Evolutionary conservation across 2,888 invertebrate genomes (phyloP).

Genomic region (Asteroscopus sphinx): DNA sequence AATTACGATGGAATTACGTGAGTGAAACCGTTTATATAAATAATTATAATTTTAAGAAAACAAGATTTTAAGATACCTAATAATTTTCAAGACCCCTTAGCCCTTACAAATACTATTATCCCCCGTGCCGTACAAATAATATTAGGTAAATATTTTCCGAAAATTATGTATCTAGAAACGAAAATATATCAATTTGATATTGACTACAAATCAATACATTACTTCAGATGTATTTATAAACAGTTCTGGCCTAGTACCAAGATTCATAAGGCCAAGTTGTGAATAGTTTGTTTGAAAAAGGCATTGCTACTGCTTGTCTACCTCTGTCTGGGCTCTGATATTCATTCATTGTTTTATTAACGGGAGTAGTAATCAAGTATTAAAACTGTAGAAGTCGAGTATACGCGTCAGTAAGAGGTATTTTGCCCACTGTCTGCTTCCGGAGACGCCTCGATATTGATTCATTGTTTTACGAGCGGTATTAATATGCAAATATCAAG

Average conservation of each 20-base stretch:
- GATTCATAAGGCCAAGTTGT: constrained; percentile 5
- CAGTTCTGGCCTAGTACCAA: constrained; percentile 35
- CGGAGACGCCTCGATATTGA: constrained; percentile 62
- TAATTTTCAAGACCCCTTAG: too few species aligned
- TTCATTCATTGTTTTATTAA: constrained; percentile 42
- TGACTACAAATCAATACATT: too few species aligned
- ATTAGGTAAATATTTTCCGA: too few species aligned
- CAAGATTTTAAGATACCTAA: too few species aligned
- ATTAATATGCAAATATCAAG: constrained; percentile 35
- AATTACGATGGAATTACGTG: too few species aligned
- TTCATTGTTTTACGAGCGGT: constrained; percentile 71
- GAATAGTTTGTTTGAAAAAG: constrained; percentile 29
- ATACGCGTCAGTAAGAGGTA: constrained; percentile 36
- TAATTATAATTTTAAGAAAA: too few species aligned
- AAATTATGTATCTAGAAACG: too few species aligned
- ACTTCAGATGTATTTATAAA: not conserved
- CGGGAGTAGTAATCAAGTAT: constrained; percentile 59
- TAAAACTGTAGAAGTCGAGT: constrained; percentile 49
- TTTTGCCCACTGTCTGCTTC: constrained; percentile 61
- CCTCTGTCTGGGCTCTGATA: constrained; percentile 6
- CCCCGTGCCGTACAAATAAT: too few species aligned
- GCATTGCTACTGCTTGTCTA: constrained; percentile 15
- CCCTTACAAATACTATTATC: too few species aligned
- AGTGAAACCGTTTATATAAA: too few species aligned
- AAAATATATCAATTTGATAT: too few species aligned